Base-by-base conservation (phyloP, 2,888 invertebrate species). In the Diaprepes abbreviatus region DNA sequence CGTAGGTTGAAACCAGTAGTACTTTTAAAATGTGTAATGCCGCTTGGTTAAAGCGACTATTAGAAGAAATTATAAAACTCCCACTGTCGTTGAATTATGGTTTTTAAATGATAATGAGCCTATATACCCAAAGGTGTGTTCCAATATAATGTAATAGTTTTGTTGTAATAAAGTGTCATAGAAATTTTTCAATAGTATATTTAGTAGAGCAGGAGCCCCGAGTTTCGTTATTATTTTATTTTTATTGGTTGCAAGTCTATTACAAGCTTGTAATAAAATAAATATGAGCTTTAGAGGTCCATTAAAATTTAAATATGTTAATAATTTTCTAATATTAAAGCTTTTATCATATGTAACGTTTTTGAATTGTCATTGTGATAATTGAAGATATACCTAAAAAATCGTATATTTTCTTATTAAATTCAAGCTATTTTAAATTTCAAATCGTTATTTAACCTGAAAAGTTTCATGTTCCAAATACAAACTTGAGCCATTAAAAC, bases 1-100 rank as follows among this genome's bases (percentile, higher is more conserved):
- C 58, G 58, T 58, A 28, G 58, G 58, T 17, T 43, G 14, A 31
- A 58, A 58, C 58, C 58, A 58, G 58, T 58, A 58, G 43, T 58
- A 40, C 43, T 58, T 58, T 40, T 58, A 21, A 58, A 43, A 16
- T 58, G 31, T 43, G 58, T 43, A 58, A 35, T 65, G 36, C 55
- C 64, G 64, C 63, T 48, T 52, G 28, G 24, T 38, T 35, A 48
- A 52, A 52, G 57, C 57, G 31, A 60, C 65, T 70, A 70, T 70
- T 70, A 70, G 65, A 64, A 54, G 70, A 70, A 70, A 70, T 70
- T 70, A 70, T 66, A 66, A 66, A 66, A 70, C 70, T 70, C 70
- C 70, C 70, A 70, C 70, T 55, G 65, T 55, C 33, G 60, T 50
- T 62, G 65, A 70, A 70, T 70, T 70, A 70, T 70, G 70, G 70